Percentiles rank a stretch among this genome's conserved stretches.
Conservation (phyloP, 2,888 invertebrate species). For the Eubasilissa splendida region DNA sequence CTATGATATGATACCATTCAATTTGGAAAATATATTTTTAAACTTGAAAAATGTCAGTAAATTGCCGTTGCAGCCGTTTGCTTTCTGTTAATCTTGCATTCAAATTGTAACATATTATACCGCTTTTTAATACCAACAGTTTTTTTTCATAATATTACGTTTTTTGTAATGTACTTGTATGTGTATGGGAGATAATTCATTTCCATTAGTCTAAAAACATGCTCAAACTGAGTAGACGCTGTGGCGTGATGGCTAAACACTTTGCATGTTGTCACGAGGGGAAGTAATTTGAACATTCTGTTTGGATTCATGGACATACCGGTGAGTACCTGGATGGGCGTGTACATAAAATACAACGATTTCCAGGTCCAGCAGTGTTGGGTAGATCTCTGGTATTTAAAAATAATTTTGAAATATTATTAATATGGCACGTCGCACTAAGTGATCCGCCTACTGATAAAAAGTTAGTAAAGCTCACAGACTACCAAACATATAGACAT, state of each 20-base stretch:
- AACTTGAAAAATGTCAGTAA: no score
- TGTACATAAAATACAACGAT: no score
- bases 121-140: background rate
- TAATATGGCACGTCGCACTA: no score
- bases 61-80: background rate
- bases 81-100: background rate
- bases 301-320: slow-evolving; percentile 12
- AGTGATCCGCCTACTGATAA: no score
- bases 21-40: no score
- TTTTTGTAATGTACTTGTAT: no score
- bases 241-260: background rate
- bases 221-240: slow-evolving; percentile 28
- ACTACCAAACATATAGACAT: no score
- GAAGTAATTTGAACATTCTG: slow-evolving; percentile 18
- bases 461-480: no score
- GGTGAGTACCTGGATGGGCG: background rate
- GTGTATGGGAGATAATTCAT: slow-evolving; percentile 26
- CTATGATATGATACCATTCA: no score
- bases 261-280: slow-evolving; percentile 33
- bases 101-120: background rate
- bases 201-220: slow-evolving; percentile 35
- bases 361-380: no score
- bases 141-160: background rate
- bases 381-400: no score
- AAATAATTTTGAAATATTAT: no score